Evolutionary conservation across 2,113 vertebrate genomes (phyloP).

Genomic region (Xenopus laevis): DNA sequence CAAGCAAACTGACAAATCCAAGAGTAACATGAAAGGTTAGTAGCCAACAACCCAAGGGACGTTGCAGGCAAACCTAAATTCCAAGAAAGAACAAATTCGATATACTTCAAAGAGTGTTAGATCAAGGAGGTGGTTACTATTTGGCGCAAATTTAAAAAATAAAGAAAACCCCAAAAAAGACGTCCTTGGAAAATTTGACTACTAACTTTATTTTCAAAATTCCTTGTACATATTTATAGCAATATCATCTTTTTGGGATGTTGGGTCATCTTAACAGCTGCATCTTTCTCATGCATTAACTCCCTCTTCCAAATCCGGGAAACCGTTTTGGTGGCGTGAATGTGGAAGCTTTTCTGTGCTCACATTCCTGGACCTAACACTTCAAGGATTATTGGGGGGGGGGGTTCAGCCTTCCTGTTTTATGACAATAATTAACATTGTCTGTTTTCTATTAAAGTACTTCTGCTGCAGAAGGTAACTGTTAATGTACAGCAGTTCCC

Average conservation of each 20-base stretch:
- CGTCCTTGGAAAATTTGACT: slow-evolving; percentile 99
- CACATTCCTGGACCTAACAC: slow-evolving; percentile 84
- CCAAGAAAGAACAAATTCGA: slow-evolving; percentile 7
- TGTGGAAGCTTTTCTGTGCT: slow-evolving; percentile 61
- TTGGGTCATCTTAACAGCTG: slow-evolving; percentile 76
- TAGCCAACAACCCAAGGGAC: slow-evolving; percentile 99
- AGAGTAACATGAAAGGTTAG: slow-evolving; percentile 99
- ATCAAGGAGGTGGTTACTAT: slow-evolving; percentile 83
- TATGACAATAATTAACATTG: slow-evolving; percentile 50
- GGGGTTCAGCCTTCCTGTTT: slow-evolving; percentile 55
- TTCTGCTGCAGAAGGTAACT: slow-evolving; percentile 41
- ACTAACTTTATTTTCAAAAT: slow-evolving; percentile 96
- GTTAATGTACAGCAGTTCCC: neutral
- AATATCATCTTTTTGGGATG: slow-evolving; percentile 80
- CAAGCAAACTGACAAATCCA: slow-evolving; percentile 99
- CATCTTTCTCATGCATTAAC: slow-evolving; percentile 80
- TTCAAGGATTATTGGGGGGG: slow-evolving; percentile 59
- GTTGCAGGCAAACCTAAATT: slow-evolving; percentile 71
- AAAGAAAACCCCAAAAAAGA: slow-evolving; percentile 76
- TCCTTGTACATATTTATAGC: slow-evolving; percentile 71
- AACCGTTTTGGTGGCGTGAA: slow-evolving; percentile 73
- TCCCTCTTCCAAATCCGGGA: slow-evolving; percentile 70
- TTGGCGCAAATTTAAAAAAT: slow-evolving; percentile 69
- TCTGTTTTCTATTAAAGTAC: slow-evolving; percentile 1
- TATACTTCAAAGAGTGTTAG: slow-evolving; percentile 65